A percentile compares a stretch with the other conserved stretches of the same genome.
Evolutionary conservation across 2,888 invertebrate genomes (phyloP).

Genomic region (Zonitis immaculata): DNA sequence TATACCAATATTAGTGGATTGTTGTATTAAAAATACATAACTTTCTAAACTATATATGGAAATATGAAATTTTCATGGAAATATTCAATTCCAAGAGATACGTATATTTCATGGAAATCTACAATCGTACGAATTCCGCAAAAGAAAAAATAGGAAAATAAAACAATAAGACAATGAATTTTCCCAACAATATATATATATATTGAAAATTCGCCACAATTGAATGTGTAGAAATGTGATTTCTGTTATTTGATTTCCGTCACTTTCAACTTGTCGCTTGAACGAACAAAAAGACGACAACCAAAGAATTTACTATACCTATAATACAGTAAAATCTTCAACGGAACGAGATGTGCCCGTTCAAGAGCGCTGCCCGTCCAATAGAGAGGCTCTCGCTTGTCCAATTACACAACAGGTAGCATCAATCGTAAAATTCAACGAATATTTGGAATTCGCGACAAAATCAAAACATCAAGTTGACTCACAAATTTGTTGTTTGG

Average conservation of each 20-base stretch:
- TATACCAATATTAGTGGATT: background rate
- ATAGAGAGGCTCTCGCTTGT: too few species aligned
- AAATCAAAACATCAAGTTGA: too few species aligned
- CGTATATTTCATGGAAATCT: conserved; percentile 17
- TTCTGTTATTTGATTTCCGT: conserved; percentile 29
- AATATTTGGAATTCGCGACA: too few species aligned
- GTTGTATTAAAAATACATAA: background rate
- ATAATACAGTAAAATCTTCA: too few species aligned
- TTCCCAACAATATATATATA: conserved; percentile 19
- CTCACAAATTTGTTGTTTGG: too few species aligned
- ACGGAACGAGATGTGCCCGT: too few species aligned
- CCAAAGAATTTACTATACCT: too few species aligned
- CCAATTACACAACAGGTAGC: too few species aligned
- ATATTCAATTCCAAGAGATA: conserved; percentile 9
- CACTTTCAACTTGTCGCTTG: conserved; percentile 24
- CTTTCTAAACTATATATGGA: background rate
- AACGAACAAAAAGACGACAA: too few species aligned
- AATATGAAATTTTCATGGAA: background rate
- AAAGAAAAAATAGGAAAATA: background rate
- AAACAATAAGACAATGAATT: conserved; percentile 16
- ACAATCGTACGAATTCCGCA: background rate
- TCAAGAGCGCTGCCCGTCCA: too few species aligned
- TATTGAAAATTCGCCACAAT: conserved; percentile 27
- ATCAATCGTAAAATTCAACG: too few species aligned
- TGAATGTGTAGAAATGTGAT: conserved; percentile 27